phyloP scores from a whole-genome alignment of 2,113 vertebrate species.

The Cebidichthys violaceus region DNA sequence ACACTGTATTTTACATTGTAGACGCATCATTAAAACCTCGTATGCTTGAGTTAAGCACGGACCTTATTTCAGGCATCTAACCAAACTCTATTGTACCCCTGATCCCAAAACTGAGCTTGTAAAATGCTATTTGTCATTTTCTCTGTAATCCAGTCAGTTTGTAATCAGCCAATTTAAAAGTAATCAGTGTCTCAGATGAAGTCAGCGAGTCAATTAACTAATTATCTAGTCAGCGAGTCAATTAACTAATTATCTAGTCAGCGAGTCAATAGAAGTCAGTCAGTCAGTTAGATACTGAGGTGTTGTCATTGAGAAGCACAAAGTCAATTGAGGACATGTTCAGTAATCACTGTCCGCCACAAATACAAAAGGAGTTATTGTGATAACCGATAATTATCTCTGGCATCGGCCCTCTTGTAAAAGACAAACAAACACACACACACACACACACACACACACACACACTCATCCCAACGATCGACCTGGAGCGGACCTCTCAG shows the following conservation, averaged over 20 bases:
- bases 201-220: neutral
- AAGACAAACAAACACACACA: no score
- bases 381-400: conserved; percentile 15
- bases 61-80: neutral
- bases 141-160: neutral
- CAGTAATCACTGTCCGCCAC: neutral
- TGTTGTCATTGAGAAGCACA: neutral
- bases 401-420: neutral
- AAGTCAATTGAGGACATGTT: neutral
- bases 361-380: conserved; percentile 13
- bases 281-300: neutral
- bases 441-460: no score
- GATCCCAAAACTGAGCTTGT: neutral
- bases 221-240: neutral
- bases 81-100: no score
- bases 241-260: neutral
- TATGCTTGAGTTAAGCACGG: neutral
- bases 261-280: neutral
- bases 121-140: neutral
- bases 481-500: conserved; percentile 25
- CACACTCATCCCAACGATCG: conserved; percentile 1
- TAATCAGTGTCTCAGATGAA: neutral
- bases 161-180: neutral
- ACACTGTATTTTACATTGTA: neutral
- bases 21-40: neutral